Base-by-base conservation (phyloP, 2,888 invertebrate genomes). In the Phoronis australis region DNA sequence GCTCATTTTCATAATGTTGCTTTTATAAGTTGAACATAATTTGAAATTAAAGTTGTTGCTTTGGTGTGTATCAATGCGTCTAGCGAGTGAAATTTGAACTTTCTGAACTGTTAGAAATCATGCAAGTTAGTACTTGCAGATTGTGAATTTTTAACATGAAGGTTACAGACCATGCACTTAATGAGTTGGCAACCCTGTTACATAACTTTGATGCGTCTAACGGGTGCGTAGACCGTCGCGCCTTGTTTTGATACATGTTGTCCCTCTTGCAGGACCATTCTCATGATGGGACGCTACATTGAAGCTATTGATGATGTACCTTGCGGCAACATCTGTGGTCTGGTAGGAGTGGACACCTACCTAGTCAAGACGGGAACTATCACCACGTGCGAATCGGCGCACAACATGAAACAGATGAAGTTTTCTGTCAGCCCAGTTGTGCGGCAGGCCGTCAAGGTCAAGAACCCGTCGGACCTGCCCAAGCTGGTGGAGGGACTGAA, bases 251-350 rank as follows among this genome's bases (percentile, higher is more conserved):
- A n/a, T 21, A 15, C 21, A 21, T 4, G 21, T 20, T 20, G 21
- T 20, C 24, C 37, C 3, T 39, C 46, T 42, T 52, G 6, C 56
- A 79, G 96, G 80, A 99, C 99, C 54, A 95, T 99, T 77, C 84
- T 99, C 72, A 99, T 99, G 99, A 99, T 99, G 99, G 99, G 99
- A 61, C 90, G 99, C 81, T 96, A 96, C 75, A 91, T 91, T 54
- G 99, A 99, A 81, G 94, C 99, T 59, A 99, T 99, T 71, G 97
- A 99, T 80, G 96, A 99, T 82, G 97, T 99, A 59, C 99, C 99
- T 54, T 93, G 87, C 62, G 96, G 95, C 71, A 99, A 99, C 85
- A 99, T 99, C 80, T 99, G 97, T 78, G 99, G 99, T 83, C 84
- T 99, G 73, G 99, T 99, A 64, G 99, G 99, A 74, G 97, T 99